Evolutionary conservation across 2,113 vertebrate genomes (phyloP).

Genomic region (Menura novaehollandiae): DNA sequence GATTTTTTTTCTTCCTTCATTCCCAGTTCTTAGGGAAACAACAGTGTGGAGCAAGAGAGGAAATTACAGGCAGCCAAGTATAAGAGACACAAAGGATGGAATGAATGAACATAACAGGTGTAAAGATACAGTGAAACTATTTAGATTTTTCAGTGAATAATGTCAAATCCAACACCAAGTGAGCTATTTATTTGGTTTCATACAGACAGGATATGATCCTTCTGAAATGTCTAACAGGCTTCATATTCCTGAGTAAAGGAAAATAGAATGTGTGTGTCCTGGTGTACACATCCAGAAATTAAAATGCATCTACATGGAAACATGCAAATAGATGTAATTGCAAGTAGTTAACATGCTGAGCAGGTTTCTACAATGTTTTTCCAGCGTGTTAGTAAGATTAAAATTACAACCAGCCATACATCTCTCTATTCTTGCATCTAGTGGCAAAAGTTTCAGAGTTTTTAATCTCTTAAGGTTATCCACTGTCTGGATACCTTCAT

Average conservation of each 20-base stretch:
- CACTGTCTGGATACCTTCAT: neutral
- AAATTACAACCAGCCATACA: neutral
- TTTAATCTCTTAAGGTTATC: neutral
- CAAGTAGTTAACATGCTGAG: neutral
- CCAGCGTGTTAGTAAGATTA: neutral
- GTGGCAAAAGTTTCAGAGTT: neutral
- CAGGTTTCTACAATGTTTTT: neutral
- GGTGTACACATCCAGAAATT: neutral
- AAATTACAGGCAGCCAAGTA: neutral
- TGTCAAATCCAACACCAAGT: neutral
- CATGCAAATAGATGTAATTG: neutral
- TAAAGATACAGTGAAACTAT: neutral
- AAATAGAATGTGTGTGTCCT: neutral
- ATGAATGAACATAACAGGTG: neutral
- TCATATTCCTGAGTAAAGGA: neutral
- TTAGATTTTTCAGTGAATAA: neutral
- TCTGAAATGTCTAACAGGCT: neutral
- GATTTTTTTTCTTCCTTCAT: accelerated
- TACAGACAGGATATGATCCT: neutral
- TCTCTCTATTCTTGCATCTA: neutral
- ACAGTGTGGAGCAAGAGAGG: neutral
- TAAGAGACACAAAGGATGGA: neutral
- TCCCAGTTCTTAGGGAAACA: neutral
- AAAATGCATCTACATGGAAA: neutral
- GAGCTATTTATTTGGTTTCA: neutral